A percentile compares a stretch with the other conserved stretches of the same genome.
Conservation (phyloP, 1,140 invertebrate genomes). For the Cyclina sinensis region DNA sequence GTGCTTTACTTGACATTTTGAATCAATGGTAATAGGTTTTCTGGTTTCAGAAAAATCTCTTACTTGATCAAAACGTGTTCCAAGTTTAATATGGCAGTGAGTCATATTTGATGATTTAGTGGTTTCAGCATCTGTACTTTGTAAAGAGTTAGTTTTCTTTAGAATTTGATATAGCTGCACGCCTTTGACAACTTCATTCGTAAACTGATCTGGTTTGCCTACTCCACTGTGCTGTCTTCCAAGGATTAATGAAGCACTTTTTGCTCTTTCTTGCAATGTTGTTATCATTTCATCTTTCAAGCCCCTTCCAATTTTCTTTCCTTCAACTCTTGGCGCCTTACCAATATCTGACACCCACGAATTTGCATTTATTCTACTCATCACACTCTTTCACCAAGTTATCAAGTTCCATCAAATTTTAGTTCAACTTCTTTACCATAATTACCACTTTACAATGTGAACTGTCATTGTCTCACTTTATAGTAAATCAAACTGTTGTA, state of each 20-base stretch:
- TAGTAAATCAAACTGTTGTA: neutral
- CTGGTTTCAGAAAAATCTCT: too few relatives aligned
- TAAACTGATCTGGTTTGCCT: neutral
- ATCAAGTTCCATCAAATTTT: neutral
- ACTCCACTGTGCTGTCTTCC: neutral
- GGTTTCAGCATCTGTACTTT: too few relatives aligned
- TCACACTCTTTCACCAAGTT: neutral
- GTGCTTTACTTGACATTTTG: neutral
- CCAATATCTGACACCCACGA: neutral
- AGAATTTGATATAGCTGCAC: neutral
- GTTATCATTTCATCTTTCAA: too few relatives aligned
- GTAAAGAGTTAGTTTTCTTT: neutral
- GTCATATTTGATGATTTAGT: too few relatives aligned
- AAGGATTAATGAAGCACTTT: neutral
- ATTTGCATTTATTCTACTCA: neutral
- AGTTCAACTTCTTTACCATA: neutral
- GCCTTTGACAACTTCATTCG: neutral
- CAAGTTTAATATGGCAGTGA: too few relatives aligned
- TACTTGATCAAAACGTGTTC: too few relatives aligned
- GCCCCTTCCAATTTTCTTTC: neutral
- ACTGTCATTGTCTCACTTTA: too few relatives aligned
- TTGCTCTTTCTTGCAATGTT: neutral
- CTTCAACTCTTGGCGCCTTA: neutral
- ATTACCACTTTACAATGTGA: neutral
- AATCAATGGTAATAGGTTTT: neutral